These are phyloP conservation scores for Sardina pilchardus DNA, from an alignment of 2,113 vertebrate genomes.

Conservation along the genomic window DNA sequence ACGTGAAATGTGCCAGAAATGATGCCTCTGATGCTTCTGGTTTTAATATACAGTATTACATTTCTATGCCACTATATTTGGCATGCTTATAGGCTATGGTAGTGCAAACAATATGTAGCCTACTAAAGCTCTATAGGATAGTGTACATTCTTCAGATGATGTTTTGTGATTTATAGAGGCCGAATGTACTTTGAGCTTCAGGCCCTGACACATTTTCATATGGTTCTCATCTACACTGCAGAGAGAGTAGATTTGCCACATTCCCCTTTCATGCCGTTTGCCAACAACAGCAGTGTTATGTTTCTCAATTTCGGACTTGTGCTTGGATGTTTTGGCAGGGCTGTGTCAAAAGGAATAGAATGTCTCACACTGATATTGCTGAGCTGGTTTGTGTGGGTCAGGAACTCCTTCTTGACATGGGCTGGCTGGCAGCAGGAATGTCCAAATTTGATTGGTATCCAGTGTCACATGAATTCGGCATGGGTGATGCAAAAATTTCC, in stretches of 20 bases:
- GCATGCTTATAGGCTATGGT: not conserved
- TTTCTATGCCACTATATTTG: not conserved
- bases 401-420: not conserved
- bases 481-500: not conserved
- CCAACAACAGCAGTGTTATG: not conserved
- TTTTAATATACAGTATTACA: not conserved
- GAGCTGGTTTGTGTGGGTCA: not conserved
- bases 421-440: not conserved
- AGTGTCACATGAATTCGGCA: not conserved
- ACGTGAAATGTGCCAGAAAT: not conserved
- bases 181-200: not conserved
- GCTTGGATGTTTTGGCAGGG: not conserved
- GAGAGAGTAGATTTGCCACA: not conserved
- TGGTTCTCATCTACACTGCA: not conserved
- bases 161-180: not conserved
- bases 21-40: not conserved
- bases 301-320: not conserved
- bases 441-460: not conserved
- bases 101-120: not conserved
- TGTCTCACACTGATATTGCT: not conserved
- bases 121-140: not conserved
- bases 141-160: not conserved
- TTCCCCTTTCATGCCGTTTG: not conserved
- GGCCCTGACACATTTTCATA: not conserved
- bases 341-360: not conserved